Base-by-base conservation (phyloP, 2,888 invertebrate genomes). In the Drosophila emarginata region DNA sequence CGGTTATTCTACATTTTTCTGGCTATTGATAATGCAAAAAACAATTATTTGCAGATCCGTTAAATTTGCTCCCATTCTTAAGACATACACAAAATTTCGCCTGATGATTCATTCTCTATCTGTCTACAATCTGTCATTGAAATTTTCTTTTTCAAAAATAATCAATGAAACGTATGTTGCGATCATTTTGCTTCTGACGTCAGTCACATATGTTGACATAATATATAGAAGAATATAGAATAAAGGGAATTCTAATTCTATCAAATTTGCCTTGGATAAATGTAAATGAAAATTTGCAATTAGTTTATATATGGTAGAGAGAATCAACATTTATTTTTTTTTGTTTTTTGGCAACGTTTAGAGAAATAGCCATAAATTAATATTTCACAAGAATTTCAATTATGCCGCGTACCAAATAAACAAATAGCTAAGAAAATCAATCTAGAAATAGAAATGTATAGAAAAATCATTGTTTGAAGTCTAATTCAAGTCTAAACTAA, bases 221-320 rank as follows among this genome's bases (percentile, higher is more conserved):
- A 32, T 32, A 32, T 9, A 7, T 2, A 32, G 9, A 28, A 4
- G 4, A 4, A 28, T 28, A 28, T 32, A 32, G 9, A 32, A 32
- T 9, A 32, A 32, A 32, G 11, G 9, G 9, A 32, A 32, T 32
- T 32, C 9, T 32, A 7, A 32, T 14, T 45, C 4, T 12, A 45
- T 21, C 18, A 21, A 45, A 21, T 45, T 45, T 21, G 1, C 18
- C 21, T 21, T 28, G 37, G 40, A 18, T 45, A 2, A 45, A 45
- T 45, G n/a, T 45, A n/a, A 45, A 45, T 11, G 11, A 68, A 39
- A 57, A 50, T 50, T 15, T 28, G 45, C 45, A 45, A 45, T 45
- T 45, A 45, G 45, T 45, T 45, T 45, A 45, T 45, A 45, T 21
- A 45, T 15, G 40, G 14, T 6, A 14, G 15, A 15, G 14, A 40